Base-by-base conservation (phyloP, 2,797 vertebrate species). In the Rhyacichthys aspro region DNA sequence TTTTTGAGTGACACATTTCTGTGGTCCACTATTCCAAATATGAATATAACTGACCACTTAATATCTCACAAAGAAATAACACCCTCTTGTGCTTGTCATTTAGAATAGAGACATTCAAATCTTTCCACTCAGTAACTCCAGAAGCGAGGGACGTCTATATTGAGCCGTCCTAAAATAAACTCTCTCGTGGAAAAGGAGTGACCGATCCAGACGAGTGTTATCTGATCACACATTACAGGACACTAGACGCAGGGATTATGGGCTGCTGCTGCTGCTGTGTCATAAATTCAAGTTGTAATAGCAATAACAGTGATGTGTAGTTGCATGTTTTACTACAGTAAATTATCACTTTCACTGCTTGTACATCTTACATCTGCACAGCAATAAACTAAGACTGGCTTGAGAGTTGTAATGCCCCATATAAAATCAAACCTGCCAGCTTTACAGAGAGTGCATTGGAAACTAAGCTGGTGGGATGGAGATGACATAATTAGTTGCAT, bases 171-270 rank as follows among this genome's bases (percentile, higher is more conserved):
- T 5, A 14, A 33, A 63, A 46, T 39, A 56, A 45, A 44, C 44
- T 8, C 0, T 7, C 48, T 6, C 7, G n/a, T 11, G 5, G 28
- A 33, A 48, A 37, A 11, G 3, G 19, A 49, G 43, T 15, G 43
- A 34, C 36, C 18, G 18, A 5, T 7, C 39, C 14, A 12, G 12
- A 41, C 39, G 7, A 10, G 32, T 33, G 47, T 43, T 43, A 60
- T 55, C 32, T 54, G 46, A 34, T 28, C 42, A 58, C 37, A 48
- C 32, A 48, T 9, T n/a, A 67, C 14, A 39, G 7, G 1, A 28
- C n/a, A 63, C 7, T 11, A 14, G 34, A 19, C 18, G 12, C 23
- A 34, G 36, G 9, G 1, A 59, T 33, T 19, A 23, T 17, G 16
- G 47, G 12, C 43, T 36, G 18, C 7, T 8, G 15, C 48, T 9